These are phyloP conservation scores for Agrotis ipsilon DNA, from an alignment of 2,888 invertebrate species.

Conservation along the genomic window DNA sequence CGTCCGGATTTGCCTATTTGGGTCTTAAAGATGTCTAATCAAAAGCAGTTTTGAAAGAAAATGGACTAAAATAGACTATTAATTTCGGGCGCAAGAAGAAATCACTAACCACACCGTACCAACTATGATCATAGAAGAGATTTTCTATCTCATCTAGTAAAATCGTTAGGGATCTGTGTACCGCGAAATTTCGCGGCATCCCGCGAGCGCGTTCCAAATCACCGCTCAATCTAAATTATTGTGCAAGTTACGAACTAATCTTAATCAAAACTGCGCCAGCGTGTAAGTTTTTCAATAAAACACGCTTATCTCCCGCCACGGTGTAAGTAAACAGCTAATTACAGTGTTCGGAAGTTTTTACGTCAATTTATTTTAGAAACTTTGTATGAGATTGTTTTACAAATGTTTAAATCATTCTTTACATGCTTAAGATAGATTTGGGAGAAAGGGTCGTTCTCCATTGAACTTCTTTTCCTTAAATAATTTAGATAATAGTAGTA, in stretches of 20 bases:
- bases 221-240: slow-evolving; percentile 88
- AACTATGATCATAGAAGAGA: background rate
- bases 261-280: slow-evolving; percentile 79
- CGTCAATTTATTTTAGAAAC: slow-evolving; percentile 24
- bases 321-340: slow-evolving; percentile 60
- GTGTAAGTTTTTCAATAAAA: slow-evolving; percentile 88
- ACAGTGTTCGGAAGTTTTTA: slow-evolving; percentile 48
- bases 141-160: slow-evolving; percentile 54
- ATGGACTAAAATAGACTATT: too few relatives aligned
- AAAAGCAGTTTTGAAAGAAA: too few relatives aligned
- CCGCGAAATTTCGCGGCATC: slow-evolving; percentile 75
- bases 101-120: too few relatives aligned
- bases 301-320: slow-evolving; percentile 79
- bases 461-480: too few relatives aligned
- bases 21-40: too few relatives aligned
- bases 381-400: background rate
- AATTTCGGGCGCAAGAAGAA: too few relatives aligned
- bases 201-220: slow-evolving; percentile 74
- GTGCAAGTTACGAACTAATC: slow-evolving; percentile 87
- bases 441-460: background rate
- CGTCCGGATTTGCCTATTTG: too few relatives aligned
- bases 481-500: too few relatives aligned
- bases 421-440: background rate
- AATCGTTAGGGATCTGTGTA: slow-evolving; percentile 59
- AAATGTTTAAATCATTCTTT: background rate